Evolutionary conservation across 2,797 vertebrate genomes (phyloP).

Genomic region (Enteromius unitaeniatus): DNA sequence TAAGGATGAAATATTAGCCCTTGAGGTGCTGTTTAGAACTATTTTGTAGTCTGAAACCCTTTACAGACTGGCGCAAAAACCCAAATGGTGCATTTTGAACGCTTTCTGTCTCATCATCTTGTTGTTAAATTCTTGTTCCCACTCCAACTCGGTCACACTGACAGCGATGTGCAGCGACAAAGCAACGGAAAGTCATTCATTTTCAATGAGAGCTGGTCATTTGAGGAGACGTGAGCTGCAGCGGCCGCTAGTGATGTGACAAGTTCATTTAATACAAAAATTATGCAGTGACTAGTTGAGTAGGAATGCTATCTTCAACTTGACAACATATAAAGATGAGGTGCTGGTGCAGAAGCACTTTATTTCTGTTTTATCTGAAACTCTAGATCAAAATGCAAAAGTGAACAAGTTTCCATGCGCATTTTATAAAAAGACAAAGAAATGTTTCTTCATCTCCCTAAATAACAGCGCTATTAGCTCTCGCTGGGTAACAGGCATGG

Average conservation of each 20-base stretch:
- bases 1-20: not conserved
- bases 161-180: not conserved
- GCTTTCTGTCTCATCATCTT: not conserved
- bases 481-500: not conserved
- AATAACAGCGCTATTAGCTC: not conserved
- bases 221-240: not conserved
- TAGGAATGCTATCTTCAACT: not conserved
- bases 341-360: slow-evolving; percentile 33
- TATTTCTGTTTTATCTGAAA: slow-evolving; percentile 54
- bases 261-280: not conserved
- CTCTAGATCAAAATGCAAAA: slow-evolving; percentile 15
- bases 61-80: not conserved
- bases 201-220: not conserved
- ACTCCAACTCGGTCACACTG: not conserved
- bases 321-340: not conserved
- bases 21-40: not conserved
- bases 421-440: not conserved
- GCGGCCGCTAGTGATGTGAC: not conserved
- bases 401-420: slow-evolving; percentile 10
- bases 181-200: not conserved
- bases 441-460: not conserved
- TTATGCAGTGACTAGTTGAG: not conserved
- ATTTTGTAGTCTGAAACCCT: not conserved
- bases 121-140: not conserved
- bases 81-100: not conserved